Evolutionary conservation across 2,888 invertebrate genomes (phyloP).

Genomic region (Lysandra bellargus): DNA sequence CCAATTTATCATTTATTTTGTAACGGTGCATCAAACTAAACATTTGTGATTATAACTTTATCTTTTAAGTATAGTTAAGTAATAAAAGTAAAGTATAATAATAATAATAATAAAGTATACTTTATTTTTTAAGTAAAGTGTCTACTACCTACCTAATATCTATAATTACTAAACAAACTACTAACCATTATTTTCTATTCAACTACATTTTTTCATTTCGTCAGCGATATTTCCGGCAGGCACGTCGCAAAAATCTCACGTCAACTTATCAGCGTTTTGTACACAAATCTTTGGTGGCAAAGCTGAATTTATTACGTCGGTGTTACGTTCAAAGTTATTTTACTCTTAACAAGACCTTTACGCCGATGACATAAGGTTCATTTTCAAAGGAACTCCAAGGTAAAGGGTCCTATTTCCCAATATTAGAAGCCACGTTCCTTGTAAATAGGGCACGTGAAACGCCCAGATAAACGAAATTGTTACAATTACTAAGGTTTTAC

Average conservation of each 20-base stretch:
- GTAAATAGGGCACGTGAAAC: slow-evolving; percentile 73
- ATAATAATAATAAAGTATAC: no score
- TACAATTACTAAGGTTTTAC: slow-evolving; percentile 45
- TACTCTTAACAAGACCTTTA: neutral
- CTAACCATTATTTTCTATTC: neutral
- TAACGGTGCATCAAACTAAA: neutral
- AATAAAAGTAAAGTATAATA: no score
- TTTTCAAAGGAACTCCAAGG: slow-evolving; percentile 30
- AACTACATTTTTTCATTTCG: neutral
- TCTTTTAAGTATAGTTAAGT: no score
- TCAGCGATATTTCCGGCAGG: neutral
- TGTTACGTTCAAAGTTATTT: slow-evolving; percentile 34
- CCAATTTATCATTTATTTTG: neutral
- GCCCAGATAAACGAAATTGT: slow-evolving; percentile 55
- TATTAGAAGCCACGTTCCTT: slow-evolving; percentile 68
- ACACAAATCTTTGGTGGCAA: slow-evolving; percentile 58
- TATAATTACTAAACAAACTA: no score
- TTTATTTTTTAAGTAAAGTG: neutral
- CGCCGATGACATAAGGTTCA: neutral
- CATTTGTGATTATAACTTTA: neutral
- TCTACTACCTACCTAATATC: neutral
- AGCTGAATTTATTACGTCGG: slow-evolving; percentile 64
- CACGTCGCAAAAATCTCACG: slow-evolving; percentile 20
- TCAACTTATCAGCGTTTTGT: slow-evolving; percentile 8
- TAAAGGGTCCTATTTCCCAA: slow-evolving; percentile 58